A percentile compares a stretch with the other conserved stretches of the same genome.
Evolutionary conservation across 2,797 vertebrate genomes (phyloP).

Genomic region (Sebastes jordani): DNA sequence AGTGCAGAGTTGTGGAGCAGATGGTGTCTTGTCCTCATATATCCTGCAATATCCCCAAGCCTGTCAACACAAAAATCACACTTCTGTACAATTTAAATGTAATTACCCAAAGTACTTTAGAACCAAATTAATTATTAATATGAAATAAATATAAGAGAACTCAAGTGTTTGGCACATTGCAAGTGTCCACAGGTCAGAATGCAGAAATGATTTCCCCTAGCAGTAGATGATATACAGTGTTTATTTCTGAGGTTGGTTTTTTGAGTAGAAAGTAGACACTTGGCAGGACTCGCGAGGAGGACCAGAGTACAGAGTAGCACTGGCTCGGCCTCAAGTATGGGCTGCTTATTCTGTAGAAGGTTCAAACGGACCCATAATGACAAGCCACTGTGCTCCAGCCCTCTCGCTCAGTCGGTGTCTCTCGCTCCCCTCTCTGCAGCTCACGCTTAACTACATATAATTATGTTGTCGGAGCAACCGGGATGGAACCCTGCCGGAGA

Average conservation of each 20-base stretch:
- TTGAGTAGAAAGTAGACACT: constrained; percentile 64
- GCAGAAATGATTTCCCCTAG: constrained; percentile 50
- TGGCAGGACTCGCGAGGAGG: constrained; percentile 47
- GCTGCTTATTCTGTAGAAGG: constrained; percentile 78
- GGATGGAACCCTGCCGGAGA: constrained; percentile 63
- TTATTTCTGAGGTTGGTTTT: constrained; percentile 67
- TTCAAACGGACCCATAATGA: constrained; percentile 87
- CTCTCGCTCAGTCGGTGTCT: constrained; percentile 51
- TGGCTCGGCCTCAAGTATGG: constrained; percentile 61
- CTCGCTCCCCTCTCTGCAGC: constrained; percentile 55
- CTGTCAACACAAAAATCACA: constrained; percentile 5
- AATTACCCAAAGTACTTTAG: background rate
- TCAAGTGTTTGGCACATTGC: constrained; percentile 12
- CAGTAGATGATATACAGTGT: constrained; percentile 57
- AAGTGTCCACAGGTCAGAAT: constrained; percentile 51
- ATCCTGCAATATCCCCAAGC: background rate
- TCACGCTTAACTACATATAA: constrained; percentile 81
- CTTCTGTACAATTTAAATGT: constrained; percentile 10
- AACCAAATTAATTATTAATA: background rate
- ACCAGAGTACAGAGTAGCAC: constrained; percentile 36
- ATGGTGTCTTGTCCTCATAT: constrained; percentile 11
- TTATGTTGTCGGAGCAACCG: constrained; percentile 82
- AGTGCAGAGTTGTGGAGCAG: background rate
- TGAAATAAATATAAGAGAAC: constrained; percentile 1
- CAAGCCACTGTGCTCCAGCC: constrained; percentile 72